A percentile compares a stretch with the other conserved stretches of the same genome.
phyloP scores from a whole-genome alignment of 2,113 vertebrate genomes.

The Anser brachyrhynchus region DNA sequence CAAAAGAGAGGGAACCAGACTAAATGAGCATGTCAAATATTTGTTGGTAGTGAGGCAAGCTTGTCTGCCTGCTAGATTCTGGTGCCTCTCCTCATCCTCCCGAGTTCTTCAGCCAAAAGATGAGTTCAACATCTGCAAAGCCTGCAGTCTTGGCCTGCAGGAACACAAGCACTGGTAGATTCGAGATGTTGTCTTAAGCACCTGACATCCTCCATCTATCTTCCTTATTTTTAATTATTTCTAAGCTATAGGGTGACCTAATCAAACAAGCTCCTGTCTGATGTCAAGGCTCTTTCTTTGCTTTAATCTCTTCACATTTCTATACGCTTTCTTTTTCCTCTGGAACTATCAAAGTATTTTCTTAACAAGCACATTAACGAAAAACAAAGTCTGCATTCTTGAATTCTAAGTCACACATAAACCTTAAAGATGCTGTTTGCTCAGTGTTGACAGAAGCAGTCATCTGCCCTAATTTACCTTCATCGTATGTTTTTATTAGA shows the following conservation, averaged over 20 bases:
- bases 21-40: neutral
- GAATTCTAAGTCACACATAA: slow-evolving; percentile 57
- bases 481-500: slow-evolving; percentile 72
- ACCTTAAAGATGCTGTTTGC: slow-evolving; percentile 64
- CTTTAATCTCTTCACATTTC: slow-evolving; percentile 65
- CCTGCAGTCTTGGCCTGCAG: slow-evolving; percentile 31
- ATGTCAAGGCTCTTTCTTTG: slow-evolving; percentile 59
- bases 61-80: neutral
- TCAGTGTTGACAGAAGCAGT: slow-evolving; percentile 65
- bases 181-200: slow-evolving; percentile 40
- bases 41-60: neutral
- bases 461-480: slow-evolving; percentile 73
- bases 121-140: slow-evolving; percentile 14
- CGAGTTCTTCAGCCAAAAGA: slow-evolving; percentile 48
- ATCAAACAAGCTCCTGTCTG: slow-evolving; percentile 57
- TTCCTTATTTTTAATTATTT: slow-evolving; percentile 67
- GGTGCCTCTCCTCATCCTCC: slow-evolving; percentile 8
- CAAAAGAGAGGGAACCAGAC: neutral
- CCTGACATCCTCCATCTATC: slow-evolving; percentile 64
- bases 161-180: neutral
- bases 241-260: slow-evolving; percentile 55
- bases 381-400: slow-evolving; percentile 69
- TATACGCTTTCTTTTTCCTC: slow-evolving; percentile 53
- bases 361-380: slow-evolving; percentile 61
- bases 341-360: slow-evolving; percentile 58